phyloP scores from a whole-genome alignment of 1,140 invertebrate genomes.

The Drosophila kepulauana region DNA sequence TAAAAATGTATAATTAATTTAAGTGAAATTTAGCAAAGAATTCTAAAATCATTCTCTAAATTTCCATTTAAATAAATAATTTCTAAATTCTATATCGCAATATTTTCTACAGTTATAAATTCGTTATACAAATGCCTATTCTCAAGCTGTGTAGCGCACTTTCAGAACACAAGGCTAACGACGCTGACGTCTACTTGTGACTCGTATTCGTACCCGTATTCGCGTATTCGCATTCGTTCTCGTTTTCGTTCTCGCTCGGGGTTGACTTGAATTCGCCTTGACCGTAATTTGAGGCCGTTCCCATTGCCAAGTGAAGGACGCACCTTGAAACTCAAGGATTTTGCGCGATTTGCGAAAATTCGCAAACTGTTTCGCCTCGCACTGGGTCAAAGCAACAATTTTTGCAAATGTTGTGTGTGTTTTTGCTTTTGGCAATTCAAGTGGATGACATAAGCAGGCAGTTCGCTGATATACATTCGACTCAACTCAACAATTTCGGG shows the following conservation, averaged over 20 bases:
- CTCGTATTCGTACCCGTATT: constrained; percentile 6
- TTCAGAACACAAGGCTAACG: constrained; percentile 50
- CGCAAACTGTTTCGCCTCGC: constrained; percentile 66
- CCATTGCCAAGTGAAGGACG: constrained; percentile 77
- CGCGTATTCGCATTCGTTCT: constrained; percentile 9
- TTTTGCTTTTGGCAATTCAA: constrained; percentile 19
- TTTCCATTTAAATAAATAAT: no score
- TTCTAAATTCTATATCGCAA: not conserved
- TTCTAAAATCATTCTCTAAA: no score
- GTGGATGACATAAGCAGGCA: constrained; percentile 67
- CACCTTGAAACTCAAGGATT: constrained; percentile 83
- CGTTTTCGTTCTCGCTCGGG: constrained; percentile 62
- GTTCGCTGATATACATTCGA: constrained; percentile 28
- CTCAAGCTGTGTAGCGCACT: constrained; percentile 34
- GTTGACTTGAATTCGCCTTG: constrained; percentile 66
- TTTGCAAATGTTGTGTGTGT: constrained; percentile 32
- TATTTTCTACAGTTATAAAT: not conserved
- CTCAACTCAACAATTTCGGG: constrained; percentile 30
- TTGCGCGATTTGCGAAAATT: constrained; percentile 60
- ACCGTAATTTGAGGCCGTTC: constrained; percentile 75
- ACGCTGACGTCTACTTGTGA: not conserved
- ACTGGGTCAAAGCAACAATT: constrained; percentile 69
- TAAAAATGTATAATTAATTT: no score
- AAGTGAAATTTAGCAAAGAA: no score
- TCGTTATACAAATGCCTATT: not conserved